Conservation (phyloP, 2,797 vertebrate species). For the Hirundo rustica region DNA sequence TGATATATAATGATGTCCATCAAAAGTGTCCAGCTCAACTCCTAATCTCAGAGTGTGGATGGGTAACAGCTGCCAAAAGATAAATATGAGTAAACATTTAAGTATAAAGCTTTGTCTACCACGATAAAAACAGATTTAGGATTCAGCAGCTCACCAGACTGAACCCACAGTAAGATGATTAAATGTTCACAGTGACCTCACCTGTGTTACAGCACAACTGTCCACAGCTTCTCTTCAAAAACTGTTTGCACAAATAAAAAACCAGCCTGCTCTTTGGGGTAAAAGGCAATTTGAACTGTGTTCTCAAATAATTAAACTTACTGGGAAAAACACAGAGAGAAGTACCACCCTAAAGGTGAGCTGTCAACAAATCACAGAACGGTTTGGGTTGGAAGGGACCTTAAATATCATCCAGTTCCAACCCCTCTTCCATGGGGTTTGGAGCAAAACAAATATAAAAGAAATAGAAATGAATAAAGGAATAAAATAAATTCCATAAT, state of each 20-base stretch:
- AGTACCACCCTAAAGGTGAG: background rate
- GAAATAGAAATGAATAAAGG: background rate
- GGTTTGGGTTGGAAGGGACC: background rate
- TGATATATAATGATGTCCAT: slow-evolving; percentile 95
- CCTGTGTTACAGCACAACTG: background rate
- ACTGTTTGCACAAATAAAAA: background rate
- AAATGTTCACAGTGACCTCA: background rate
- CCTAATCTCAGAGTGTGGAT: slow-evolving; percentile 93
- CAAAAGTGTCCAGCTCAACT: slow-evolving; percentile 92
- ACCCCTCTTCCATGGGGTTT: too few relatives aligned
- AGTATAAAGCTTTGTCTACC: background rate
- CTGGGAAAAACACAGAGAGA: background rate
- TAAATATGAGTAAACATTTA: background rate
- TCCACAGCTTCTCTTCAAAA: background rate
- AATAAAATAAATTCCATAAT: background rate
- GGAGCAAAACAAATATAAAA: background rate
- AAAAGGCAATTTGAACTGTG: background rate
- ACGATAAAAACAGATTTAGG: background rate
- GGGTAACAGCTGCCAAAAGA: slow-evolving; percentile 83
- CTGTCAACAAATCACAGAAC: background rate
- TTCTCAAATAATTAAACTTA: background rate
- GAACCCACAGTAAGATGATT: background rate
- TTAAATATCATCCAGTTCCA: background rate
- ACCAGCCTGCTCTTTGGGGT: background rate
- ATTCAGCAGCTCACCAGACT: background rate